phyloP scores from a whole-genome alignment of 2,113 vertebrate species.

The Ctenodactylus gundi region DNA sequence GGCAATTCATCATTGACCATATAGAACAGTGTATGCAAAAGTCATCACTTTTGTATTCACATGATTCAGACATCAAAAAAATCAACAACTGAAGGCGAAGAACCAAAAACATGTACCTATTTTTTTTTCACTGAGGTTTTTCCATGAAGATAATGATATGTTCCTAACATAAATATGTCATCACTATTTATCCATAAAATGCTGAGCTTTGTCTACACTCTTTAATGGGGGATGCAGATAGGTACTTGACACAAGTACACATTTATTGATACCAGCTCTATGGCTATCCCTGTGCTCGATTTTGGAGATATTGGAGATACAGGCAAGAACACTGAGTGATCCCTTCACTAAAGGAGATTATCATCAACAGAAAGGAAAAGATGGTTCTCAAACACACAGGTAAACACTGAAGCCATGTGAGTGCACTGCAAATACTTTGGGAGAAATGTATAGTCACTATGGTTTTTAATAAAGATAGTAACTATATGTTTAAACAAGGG shows the following conservation, averaged over 20 bases:
- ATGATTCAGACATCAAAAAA: neutral
- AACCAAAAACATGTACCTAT: neutral
- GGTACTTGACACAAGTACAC: neutral
- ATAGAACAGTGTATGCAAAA: neutral
- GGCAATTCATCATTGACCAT: neutral
- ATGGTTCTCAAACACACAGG: neutral
- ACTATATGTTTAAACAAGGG: slow-evolving; percentile 22
- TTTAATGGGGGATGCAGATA: neutral
- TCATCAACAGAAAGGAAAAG: neutral
- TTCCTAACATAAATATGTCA: neutral
- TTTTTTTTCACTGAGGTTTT: slow-evolving; percentile 9
- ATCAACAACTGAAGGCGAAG: neutral
- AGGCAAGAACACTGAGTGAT: neutral
- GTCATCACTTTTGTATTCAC: neutral
- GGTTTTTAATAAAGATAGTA: neutral
- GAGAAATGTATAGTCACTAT: neutral
- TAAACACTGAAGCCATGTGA: neutral
- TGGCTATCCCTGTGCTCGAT: neutral
- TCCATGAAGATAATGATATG: neutral
- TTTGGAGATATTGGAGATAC: rapidly evolving
- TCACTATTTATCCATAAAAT: neutral
- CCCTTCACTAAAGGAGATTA: neutral
- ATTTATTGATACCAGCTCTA: neutral
- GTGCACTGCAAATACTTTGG: neutral
- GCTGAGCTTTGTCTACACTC: neutral